Evolutionary conservation across 2,888 invertebrate genomes (phyloP).

Genomic region (Cremastobaeus sp.): DNA sequence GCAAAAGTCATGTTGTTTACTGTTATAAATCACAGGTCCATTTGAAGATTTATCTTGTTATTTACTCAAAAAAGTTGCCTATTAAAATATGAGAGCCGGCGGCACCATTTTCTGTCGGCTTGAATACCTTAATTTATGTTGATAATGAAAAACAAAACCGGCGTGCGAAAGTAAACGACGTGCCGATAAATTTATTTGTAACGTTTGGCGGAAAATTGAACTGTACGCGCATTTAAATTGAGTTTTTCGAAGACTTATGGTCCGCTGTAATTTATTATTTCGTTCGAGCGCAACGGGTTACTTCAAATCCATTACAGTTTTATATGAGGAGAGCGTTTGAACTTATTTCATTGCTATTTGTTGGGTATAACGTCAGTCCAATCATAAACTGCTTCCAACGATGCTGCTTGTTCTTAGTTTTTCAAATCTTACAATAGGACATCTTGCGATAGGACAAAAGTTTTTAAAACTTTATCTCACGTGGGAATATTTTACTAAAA

Average conservation of each 20-base stretch:
- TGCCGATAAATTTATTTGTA: constrained; percentile 18
- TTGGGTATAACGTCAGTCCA: constrained; percentile 8
- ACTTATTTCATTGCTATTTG: constrained; percentile 12
- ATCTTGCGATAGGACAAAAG: too few relatives aligned
- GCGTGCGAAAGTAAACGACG: not conserved
- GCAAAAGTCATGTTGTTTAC: too few relatives aligned
- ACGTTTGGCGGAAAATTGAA: constrained; percentile 21
- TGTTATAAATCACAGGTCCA: too few relatives aligned
- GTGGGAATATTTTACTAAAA: too few relatives aligned
- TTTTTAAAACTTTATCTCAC: too few relatives aligned
- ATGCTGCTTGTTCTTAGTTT: too few relatives aligned
- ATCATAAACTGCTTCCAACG: too few relatives aligned
- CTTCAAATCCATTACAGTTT: not conserved
- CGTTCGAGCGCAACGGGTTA: not conserved
- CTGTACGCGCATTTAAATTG: constrained; percentile 15
- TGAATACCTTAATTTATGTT: not conserved
- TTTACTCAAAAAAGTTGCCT: too few relatives aligned
- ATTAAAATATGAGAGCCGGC: too few relatives aligned
- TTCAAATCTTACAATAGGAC: too few relatives aligned
- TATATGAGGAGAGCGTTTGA: not conserved
- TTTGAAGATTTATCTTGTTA: too few relatives aligned
- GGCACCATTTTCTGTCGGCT: too few relatives aligned
- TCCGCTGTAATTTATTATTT: constrained; percentile 24
- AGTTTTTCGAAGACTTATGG: constrained; percentile 32
- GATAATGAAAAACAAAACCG: constrained; percentile 10